Evolutionary conservation across 2,113 vertebrate genomes (phyloP).

Genomic region (Bubo scandiacus): DNA sequence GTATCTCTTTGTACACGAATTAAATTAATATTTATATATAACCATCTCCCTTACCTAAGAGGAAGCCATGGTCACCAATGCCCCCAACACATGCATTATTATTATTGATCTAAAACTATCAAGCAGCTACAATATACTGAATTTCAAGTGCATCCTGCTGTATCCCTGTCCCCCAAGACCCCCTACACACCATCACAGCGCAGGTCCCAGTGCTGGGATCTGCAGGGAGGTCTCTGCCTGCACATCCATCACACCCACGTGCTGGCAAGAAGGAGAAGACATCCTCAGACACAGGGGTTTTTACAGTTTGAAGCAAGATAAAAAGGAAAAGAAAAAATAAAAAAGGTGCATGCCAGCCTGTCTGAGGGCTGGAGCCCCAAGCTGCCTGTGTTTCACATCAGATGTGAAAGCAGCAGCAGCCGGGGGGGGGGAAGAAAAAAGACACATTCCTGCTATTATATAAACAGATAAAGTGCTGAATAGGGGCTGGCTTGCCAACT

Average conservation of each 20-base stretch:
- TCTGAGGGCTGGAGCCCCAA: background rate
- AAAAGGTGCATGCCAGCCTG: background rate
- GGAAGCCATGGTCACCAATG: background rate
- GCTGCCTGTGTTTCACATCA: background rate
- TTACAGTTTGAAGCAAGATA: background rate
- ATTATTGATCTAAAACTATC: background rate
- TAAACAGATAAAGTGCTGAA: background rate
- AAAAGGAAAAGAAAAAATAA: background rate
- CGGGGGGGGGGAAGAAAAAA: background rate
- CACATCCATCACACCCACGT: background rate
- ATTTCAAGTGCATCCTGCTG: background rate
- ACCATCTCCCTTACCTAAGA: background rate
- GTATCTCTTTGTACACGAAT: background rate
- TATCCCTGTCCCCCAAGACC: accelerated
- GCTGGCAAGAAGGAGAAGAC: background rate
- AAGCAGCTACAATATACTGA: background rate
- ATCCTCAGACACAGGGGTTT: background rate
- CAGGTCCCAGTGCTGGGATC: background rate
- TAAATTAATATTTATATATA: background rate
- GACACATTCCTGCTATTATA: background rate
- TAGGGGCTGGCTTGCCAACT: background rate
- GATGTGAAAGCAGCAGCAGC: background rate
- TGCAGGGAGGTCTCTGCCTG: background rate
- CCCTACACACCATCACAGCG: background rate
- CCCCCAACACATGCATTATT: accelerated